phyloP scores from a whole-genome alignment of 2,888 invertebrate species.

The Drosophila robusta region DNA sequence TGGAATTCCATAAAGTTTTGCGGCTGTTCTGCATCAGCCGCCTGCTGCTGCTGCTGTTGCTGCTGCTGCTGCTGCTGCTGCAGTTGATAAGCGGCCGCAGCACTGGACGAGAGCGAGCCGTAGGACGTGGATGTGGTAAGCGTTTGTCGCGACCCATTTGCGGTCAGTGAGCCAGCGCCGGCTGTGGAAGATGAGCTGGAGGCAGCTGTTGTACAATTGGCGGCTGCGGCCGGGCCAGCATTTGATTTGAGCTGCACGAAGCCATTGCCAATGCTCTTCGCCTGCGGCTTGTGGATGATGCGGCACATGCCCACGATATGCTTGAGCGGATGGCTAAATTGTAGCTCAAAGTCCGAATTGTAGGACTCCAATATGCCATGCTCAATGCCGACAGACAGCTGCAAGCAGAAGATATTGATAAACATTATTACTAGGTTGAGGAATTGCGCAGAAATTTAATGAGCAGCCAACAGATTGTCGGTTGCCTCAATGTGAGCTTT shows the following conservation, averaged over 20 bases:
- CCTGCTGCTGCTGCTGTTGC: conserved; percentile 38
- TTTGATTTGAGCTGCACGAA: conserved; percentile 82
- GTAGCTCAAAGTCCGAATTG: conserved; percentile 89
- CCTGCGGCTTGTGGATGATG: conserved; percentile 82
- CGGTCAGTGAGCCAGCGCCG: conserved; percentile 46
- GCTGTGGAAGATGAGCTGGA: conserved; percentile 19
- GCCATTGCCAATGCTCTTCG: conserved; percentile 81
- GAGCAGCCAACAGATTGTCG: neutral
- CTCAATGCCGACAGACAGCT: conserved; percentile 91
- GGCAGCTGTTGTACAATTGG: conserved; percentile 13
- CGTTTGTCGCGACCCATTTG: conserved; percentile 67
- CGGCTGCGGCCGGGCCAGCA: conserved; percentile 14
- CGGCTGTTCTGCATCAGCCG: conserved; percentile 61
- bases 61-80: conserved; percentile 52
- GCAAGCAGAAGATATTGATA: conserved; percentile 11
- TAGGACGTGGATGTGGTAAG: conserved; percentile 82
- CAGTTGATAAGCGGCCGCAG: conserved; percentile 76
- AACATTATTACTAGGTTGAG: neutral
- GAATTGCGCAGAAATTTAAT: neutral
- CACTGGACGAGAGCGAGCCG: conserved; percentile 81
- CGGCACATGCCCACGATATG: conserved; percentile 87
- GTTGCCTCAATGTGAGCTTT: neutral
- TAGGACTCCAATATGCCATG: conserved; percentile 89
- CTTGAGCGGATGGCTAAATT: conserved; percentile 88
- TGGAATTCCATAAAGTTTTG: conserved; percentile 85